Percentiles rank a stretch among this genome's conserved stretches.
phyloP scores from a whole-genome alignment of 2,888 invertebrate genomes.

The Eupeodes luniger region DNA sequence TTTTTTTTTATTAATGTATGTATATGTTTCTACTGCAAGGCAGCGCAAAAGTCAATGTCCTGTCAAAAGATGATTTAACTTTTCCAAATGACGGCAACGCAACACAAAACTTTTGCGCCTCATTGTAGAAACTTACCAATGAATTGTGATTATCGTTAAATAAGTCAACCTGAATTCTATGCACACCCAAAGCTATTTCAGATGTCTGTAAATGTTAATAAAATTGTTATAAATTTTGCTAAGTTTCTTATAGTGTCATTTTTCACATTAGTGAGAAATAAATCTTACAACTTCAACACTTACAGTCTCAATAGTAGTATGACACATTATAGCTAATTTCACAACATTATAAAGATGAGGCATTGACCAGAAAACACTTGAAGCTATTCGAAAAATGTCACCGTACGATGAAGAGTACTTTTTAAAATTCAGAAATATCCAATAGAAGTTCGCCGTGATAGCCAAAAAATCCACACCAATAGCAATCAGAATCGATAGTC shows the following conservation, averaged over 20 bases:
- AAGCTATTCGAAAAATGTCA: slow-evolving; percentile 79
- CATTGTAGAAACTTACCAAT: slow-evolving; percentile 79
- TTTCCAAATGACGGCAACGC: too few species aligned
- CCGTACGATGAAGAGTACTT: slow-evolving; percentile 76
- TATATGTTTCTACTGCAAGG: too few species aligned
- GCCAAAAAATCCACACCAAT: slow-evolving; percentile 83
- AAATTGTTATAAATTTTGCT: too few species aligned
- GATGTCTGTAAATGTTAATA: slow-evolving; percentile 81
- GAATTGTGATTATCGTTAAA: slow-evolving; percentile 83
- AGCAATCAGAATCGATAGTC: slow-evolving; percentile 81
- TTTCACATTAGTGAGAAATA: too few species aligned
- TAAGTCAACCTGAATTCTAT: slow-evolving; percentile 83
- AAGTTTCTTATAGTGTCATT: too few species aligned
- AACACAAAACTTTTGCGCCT: neutral
- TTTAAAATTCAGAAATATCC: slow-evolving; percentile 82
- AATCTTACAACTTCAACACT: slow-evolving; percentile 66
- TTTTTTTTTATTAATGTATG: too few species aligned
- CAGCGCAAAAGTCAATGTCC: too few species aligned
- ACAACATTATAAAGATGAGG: slow-evolving; percentile 82
- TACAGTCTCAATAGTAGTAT: slow-evolving; percentile 81
- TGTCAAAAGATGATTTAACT: too few species aligned
- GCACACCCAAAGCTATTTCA: slow-evolving; percentile 82
- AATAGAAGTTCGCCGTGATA: slow-evolving; percentile 82
- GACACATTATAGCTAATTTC: slow-evolving; percentile 80
- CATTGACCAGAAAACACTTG: slow-evolving; percentile 80